Evolutionary conservation across 2,888 invertebrate species (phyloP).

Genomic region (Cyaniris semiargus): DNA sequence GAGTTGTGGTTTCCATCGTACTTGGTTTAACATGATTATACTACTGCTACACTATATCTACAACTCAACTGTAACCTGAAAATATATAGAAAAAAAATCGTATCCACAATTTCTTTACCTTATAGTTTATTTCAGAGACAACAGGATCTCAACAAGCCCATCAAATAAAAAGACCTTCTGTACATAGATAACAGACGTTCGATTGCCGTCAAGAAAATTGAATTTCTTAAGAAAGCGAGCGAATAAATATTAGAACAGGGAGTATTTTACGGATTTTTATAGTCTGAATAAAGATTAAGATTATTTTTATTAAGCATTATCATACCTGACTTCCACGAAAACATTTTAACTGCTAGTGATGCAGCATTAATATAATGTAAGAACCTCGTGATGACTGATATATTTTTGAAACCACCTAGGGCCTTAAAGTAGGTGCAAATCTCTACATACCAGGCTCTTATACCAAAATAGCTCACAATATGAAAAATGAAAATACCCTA

Average conservation of each 20-base stretch:
- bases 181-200: conserved; percentile 77
- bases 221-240: conserved; percentile 70
- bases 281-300: not conserved
- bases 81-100: conserved; percentile 30
- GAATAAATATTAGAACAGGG: conserved; percentile 59
- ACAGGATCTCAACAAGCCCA: conserved; percentile 66
- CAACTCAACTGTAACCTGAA: not conserved
- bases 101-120: conserved; percentile 55
- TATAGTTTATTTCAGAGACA: conserved; percentile 57
- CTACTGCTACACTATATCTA: not conserved
- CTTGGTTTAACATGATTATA: not conserved
- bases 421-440: too few relatives aligned
- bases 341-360: too few relatives aligned
- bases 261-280: not conserved
- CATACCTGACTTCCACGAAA: too few relatives aligned
- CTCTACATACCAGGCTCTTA: too few relatives aligned
- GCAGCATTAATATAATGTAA: too few relatives aligned
- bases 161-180: conserved; percentile 78
- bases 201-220: conserved; percentile 74
- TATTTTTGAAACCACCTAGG: too few relatives aligned
- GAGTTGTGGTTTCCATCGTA: too few relatives aligned
- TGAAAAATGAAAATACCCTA: too few relatives aligned
- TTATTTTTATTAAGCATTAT: not conserved
- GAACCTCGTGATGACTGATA: too few relatives aligned
- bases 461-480: too few relatives aligned